Base-by-base conservation (phyloP, 2,888 invertebrate genomes). In the Spilosoma lubricipeda region DNA sequence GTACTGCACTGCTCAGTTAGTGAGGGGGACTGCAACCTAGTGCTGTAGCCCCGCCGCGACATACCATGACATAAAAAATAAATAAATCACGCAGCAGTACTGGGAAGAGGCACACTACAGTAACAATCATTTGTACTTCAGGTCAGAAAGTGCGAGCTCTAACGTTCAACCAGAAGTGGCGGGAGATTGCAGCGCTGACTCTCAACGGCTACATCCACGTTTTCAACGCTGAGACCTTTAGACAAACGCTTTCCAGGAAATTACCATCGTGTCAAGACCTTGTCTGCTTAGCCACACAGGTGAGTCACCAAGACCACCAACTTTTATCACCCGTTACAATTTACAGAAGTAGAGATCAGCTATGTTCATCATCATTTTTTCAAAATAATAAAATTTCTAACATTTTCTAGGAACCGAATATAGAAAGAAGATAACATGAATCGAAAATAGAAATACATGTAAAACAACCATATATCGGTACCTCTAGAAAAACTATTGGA, bases 181-280 rank as follows among this genome's bases (percentile, higher is more conserved):
- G 98, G 84, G 99, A 99, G 95, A 97, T 99, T 76, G 99, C 98
- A 0, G 98, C 98, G 18, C 95, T 99, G 3, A 99, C 99, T 0
- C 96, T 99, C 18, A 99, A 99, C 93, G 99, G 99, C 0, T 99
- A 98, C 92, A 98, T 99, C 90, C 99, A 99, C 94, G 97, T 99
- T 85, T 99, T 99, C 97, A 98, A 97, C 94, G 98, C 98, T 0
- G 98, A 98, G 92, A 97, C 97, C 20, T 99, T 99, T 93, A 97
- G 97, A 78, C 99, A 99, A 96, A 98, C 98, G 89, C 96, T 98
- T 85, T 98, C 98, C 11, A 95, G 98, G 73, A 98, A 98, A 92
- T 95, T 99, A 88, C 98, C 98, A 1, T 98, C 98, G 76, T 97
- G 98, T 79, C 98, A 98, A 92, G 99, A 99, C 93, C 99, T 99